Percentiles rank a stretch among this genome's conserved stretches.
These are phyloP conservation scores for Umimayanthus chanpuru DNA, from an alignment of 92 coral and sea anemone genomes.

Conservation along the genomic window DNA sequence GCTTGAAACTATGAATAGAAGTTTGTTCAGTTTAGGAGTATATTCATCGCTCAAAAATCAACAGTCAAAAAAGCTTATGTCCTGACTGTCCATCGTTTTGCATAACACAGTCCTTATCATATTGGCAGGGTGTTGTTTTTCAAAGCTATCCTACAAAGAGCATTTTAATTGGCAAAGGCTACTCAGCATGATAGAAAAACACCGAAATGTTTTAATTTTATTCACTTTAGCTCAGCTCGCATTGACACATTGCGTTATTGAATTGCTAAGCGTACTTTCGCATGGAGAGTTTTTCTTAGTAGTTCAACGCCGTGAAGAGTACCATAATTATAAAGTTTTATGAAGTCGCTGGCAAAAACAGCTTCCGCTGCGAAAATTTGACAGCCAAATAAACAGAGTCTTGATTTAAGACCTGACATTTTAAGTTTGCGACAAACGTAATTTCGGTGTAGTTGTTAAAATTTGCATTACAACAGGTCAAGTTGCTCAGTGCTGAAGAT, in stretches of 20 bases:
- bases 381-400: background rate
- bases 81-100: background rate
- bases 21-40: background rate
- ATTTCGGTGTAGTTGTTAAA: background rate
- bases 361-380: background rate
- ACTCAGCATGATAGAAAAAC: conserved; percentile 14
- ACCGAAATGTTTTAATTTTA: conserved; percentile 8
- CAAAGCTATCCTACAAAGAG: conserved; percentile 44
- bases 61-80: background rate
- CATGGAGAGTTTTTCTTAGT: background rate
- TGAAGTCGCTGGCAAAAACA: too few species aligned
- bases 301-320: background rate
- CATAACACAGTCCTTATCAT: conserved; percentile 12
- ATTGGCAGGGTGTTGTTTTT: conserved; percentile 6
- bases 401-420: background rate
- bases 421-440: background rate
- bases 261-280: background rate
- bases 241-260: conserved; percentile 6
- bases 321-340: too few species aligned
- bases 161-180: conserved; percentile 35
- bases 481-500: background rate
- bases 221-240: background rate
- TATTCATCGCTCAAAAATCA: background rate
- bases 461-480: background rate
- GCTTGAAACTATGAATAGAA: background rate